Evolutionary conservation across 2,888 invertebrate species (phyloP), one percentile per base, ranked within the genome.

Genomic region (Drosophila anceps): DNA sequence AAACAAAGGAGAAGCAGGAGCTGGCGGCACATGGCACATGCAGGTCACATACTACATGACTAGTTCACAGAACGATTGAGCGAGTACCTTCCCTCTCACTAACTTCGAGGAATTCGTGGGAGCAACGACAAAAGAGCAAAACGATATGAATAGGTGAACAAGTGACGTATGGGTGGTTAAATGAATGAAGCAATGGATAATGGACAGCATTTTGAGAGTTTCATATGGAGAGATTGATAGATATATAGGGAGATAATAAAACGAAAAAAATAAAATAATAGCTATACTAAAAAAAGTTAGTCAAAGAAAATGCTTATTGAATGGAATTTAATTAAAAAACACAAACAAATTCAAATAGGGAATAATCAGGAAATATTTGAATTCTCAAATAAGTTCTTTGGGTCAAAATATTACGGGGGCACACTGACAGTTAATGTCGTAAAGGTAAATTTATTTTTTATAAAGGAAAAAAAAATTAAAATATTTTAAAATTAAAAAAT

Each of bases 31-130:
- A 59, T 43, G 24, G 48, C 31, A 61, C 61, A 80, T 82, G 70
- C 84, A 57, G 63, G 69, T 80, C 77, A 77, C 81, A 76, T 80
- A 79, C 53, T 10, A 31, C 18, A 33, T 48, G 59, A 60, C 59
- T 46, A 51, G 59, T 61, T 50, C 24, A 60, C 63, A 51, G 55
- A 65, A 44, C 63, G 57, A 46, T 53, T 55, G 48, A 43, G 51
- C 67, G 61, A 71, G 48, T 48, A 54, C 24, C 48, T 57, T 13
- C 53, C 51, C 18, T 1, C 31, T 29, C 12, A 10, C n/a, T 53
- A 39, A n/a, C 58, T 54, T 18, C 33, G 13, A 46, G 50, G 46
- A 74, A 80, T 80, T 59, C 55, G 48, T 46, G 61, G 53, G 13
- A 31, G 24, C 29, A 18, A 18, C 2, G 3, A 6, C 31, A 29